Evolutionary conservation across 2,888 invertebrate genomes (phyloP).

Genomic region (Brachyptera putata): DNA sequence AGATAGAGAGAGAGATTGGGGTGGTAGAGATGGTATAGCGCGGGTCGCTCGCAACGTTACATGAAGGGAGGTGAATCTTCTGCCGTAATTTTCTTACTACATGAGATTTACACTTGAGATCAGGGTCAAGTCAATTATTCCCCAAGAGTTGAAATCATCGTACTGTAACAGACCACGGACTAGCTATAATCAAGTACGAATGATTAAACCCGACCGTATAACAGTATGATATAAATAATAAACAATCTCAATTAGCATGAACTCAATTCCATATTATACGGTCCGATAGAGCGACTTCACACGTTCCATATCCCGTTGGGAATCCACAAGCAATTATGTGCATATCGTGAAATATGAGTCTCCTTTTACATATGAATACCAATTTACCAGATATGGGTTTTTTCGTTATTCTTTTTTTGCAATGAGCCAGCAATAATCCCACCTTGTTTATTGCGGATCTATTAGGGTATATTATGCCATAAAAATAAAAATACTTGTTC

Average conservation of each 20-base stretch:
- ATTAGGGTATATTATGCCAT: conserved; percentile 34
- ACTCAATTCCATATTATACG: not conserved
- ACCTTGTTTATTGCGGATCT: conserved; percentile 32
- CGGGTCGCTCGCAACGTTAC: too few relatives aligned
- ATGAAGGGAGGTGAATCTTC: conserved; percentile 7
- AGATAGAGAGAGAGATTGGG: not conserved
- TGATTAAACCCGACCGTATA: too few relatives aligned
- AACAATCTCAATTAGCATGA: conserved; percentile 18
- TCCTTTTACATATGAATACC: conserved; percentile 31
- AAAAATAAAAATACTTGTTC: conserved; percentile 33
- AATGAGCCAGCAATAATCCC: conserved; percentile 30
- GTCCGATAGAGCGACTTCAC: not conserved
- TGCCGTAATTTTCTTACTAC: not conserved
- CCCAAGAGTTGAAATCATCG: too few relatives aligned
- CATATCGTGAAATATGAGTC: conserved; percentile 31
- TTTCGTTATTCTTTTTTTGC: conserved; percentile 29
- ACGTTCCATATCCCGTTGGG: not conserved
- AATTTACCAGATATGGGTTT: conserved; percentile 30
- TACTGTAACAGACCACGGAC: too few relatives aligned
- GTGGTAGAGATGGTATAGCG: not conserved
- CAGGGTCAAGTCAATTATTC: too few relatives aligned
- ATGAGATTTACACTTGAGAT: too few relatives aligned
- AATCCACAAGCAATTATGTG: conserved; percentile 26
- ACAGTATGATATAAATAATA: conserved; percentile 12
- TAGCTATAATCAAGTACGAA: too few relatives aligned